These are phyloP conservation scores for Naso thynnoides DNA, from an alignment of 2,797 vertebrate genomes.

Conservation along the genomic window DNA sequence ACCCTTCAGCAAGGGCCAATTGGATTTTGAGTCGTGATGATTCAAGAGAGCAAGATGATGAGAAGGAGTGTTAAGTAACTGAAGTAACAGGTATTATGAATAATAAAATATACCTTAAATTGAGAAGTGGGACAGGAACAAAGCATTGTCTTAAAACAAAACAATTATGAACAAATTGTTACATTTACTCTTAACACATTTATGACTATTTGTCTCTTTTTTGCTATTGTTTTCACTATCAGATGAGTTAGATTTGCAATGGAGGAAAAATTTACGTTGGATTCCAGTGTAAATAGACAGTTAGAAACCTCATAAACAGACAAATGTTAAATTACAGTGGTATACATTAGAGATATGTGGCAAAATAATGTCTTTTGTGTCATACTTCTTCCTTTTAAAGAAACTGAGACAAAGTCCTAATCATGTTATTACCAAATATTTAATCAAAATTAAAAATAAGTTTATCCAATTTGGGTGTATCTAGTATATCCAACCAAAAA, in stretches of 20 bases:
- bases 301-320: neutral
- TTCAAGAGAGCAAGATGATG: conserved; percentile 46
- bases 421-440: no score
- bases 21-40: conserved; percentile 64
- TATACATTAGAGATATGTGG: neutral
- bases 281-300: no score
- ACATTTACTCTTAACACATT: neutral
- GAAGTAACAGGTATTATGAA: conserved; percentile 7
- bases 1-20: conserved; percentile 59
- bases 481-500: neutral
- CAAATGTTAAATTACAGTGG: neutral
- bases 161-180: neutral
- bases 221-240: neutral
- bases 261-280: no score
- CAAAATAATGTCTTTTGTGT: neutral
- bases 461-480: neutral
- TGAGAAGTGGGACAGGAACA: neutral
- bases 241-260: no score
- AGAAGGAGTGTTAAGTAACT: conserved; percentile 25
- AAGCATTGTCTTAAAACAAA: neutral
- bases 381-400: neutral
- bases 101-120: conserved; percentile 2
- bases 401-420: neutral
- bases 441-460: no score
- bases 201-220: neutral